phyloP scores from a whole-genome alignment of 1,140 invertebrate species.

The Eriosoma lanigerum region DNA sequence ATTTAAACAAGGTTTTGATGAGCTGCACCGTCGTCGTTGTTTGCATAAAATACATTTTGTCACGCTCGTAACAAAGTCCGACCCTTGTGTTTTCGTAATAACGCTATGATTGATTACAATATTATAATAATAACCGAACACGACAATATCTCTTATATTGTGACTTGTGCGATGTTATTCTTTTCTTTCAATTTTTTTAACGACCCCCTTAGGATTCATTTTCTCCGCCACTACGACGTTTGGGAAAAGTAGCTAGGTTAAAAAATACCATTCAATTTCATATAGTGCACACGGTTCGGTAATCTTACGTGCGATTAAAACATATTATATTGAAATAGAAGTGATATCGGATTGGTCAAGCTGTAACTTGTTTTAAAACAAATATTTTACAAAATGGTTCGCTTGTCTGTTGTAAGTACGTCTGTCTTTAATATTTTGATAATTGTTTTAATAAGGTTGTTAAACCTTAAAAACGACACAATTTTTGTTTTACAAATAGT shows the following conservation, averaged over 20 bases:
- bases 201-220: slow-evolving; percentile 5
- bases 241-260: not conserved
- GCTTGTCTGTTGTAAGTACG: too few relatives aligned
- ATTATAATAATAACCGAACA: not conserved
- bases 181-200: slow-evolving; percentile 3
- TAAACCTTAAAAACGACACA: too few relatives aligned
- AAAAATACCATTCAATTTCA: not conserved
- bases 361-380: too few relatives aligned
- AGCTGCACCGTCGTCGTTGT: not conserved
- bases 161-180: not conserved
- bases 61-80: not conserved
- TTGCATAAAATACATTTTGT: slow-evolving; percentile 15
- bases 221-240: not conserved
- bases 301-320: not conserved
- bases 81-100: not conserved
- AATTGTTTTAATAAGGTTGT: too few relatives aligned
- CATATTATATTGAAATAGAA: not conserved
- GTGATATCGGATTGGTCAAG: too few relatives aligned
- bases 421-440: too few relatives aligned
- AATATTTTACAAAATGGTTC: too few relatives aligned
- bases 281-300: not conserved
- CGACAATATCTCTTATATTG: not conserved
- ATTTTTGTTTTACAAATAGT: too few relatives aligned
- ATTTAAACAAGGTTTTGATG: slow-evolving; percentile 5
- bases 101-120: not conserved